Conservation (phyloP, 2,888 invertebrate genomes). For the Phrixothrix hirtus region DNA sequence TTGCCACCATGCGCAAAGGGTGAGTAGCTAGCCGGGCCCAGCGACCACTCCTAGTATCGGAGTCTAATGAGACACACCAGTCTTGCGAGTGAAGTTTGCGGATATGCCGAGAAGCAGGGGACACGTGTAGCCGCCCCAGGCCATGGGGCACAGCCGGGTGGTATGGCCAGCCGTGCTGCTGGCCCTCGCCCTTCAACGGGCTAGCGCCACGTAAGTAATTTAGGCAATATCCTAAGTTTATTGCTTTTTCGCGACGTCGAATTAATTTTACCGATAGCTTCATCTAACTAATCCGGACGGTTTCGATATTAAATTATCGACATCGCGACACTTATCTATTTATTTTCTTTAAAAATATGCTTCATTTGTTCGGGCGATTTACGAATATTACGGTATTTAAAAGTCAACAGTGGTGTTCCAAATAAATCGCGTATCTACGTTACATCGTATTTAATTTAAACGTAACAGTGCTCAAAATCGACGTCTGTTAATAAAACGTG, state of each 20-base stretch:
- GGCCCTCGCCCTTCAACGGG: conserved; percentile 60
- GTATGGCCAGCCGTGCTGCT: conserved; percentile 64
- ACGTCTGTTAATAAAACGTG: too few species aligned
- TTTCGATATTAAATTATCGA: too few species aligned
- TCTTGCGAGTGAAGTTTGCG: conserved; percentile 51
- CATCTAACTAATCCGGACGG: too few species aligned
- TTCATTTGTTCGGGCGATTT: too few species aligned
- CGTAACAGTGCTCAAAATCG: too few species aligned
- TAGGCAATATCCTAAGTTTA: conserved; percentile 6
- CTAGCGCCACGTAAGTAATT: conserved; percentile 59
- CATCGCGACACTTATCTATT: too few species aligned
- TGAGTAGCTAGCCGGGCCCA: conserved; percentile 49
- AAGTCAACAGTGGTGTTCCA: too few species aligned
- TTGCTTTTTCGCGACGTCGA: conserved; percentile 6
- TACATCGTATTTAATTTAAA: too few species aligned
- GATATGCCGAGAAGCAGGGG: conserved; percentile 53
- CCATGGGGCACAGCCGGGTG: conserved; percentile 58
- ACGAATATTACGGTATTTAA: too few species aligned
- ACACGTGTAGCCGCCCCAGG: conserved; percentile 58
- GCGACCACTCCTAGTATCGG: conserved; percentile 56
- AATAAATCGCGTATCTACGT: too few species aligned
- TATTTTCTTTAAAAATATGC: too few species aligned
- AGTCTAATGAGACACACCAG: conserved; percentile 53
- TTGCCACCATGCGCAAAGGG: conserved; percentile 52
- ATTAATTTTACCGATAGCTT: too few species aligned